Conservation (phyloP, 2,888 invertebrate species). For the Eulithis prunata region DNA sequence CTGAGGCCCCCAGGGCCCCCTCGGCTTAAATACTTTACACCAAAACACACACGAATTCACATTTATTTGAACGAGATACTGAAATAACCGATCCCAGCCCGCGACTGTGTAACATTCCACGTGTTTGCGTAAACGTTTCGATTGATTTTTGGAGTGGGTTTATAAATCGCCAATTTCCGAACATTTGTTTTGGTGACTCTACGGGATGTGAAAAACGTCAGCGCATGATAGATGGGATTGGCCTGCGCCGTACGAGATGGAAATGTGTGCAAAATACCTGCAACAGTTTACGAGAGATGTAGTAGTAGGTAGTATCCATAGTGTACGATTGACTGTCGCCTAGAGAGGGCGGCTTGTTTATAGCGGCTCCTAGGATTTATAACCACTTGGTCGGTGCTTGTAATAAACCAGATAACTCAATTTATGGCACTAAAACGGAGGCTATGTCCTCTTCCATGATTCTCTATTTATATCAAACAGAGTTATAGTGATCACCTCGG, state of each 20-base stretch:
- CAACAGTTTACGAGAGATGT: conserved; percentile 53
- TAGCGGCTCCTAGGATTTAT: conserved; percentile 59
- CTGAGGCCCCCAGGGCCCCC: conserved; percentile 51
- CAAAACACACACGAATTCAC: conserved; percentile 35
- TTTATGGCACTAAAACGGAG: conserved; percentile 64
- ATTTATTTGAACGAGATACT: conserved; percentile 31
- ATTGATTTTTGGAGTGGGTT: conserved; percentile 42
- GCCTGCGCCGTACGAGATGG: conserved; percentile 59
- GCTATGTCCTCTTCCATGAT: conserved; percentile 57
- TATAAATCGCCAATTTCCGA: conserved; percentile 57
- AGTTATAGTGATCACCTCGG: conserved; percentile 60
- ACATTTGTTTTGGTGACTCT: conserved; percentile 61
- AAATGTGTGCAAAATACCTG: conserved; percentile 61
- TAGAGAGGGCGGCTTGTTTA: conserved; percentile 61
- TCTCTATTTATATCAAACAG: conserved; percentile 60
- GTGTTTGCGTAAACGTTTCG: conserved; percentile 38
- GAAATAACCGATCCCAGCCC: conserved; percentile 19
- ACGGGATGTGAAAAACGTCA: conserved; percentile 65
- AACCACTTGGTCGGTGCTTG: conserved; percentile 61
- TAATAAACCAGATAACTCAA: conserved; percentile 73
- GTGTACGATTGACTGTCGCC: conserved; percentile 67
- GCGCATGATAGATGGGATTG: conserved; percentile 63
- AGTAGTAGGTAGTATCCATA: conserved; percentile 33
- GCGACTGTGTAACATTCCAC: conserved; percentile 29
- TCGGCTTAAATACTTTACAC: conserved; percentile 52